Percentiles rank a stretch among this genome's conserved stretches.
Evolutionary conservation across 2,113 vertebrate genomes (phyloP).

Genomic region (Sander vitreus): DNA sequence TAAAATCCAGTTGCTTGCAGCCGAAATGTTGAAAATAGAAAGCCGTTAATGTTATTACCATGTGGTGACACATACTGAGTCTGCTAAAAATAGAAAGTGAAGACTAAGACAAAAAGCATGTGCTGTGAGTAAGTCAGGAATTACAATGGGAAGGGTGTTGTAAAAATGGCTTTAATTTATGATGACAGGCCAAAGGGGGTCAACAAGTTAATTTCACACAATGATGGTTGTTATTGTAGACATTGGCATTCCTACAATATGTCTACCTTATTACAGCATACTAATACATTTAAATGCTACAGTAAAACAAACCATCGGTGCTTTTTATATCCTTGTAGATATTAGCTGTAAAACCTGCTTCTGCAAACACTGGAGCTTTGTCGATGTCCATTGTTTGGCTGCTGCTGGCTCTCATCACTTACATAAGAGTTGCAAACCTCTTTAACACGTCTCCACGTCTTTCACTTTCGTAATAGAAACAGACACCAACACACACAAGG

Average conservation of each 20-base stretch:
- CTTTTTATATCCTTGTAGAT: neutral
- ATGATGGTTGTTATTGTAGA: slow-evolving; percentile 1
- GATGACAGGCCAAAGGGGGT: neutral
- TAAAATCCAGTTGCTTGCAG: neutral
- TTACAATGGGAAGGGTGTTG: neutral
- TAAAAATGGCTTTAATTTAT: neutral
- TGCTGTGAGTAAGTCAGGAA: neutral
- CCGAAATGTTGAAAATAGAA: slow-evolving; percentile 9
- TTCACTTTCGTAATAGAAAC: neutral
- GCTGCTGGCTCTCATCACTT: neutral
- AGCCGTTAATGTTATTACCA: slow-evolving; percentile 20
- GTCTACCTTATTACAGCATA: neutral
- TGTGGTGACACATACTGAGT: neutral
- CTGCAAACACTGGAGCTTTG: neutral
- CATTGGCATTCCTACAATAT: neutral
- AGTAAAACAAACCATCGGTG: slow-evolving; percentile 14
- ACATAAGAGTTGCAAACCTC: neutral
- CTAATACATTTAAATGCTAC: neutral
- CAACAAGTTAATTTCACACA: neutral
- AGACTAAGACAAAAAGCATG: neutral
- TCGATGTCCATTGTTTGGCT: slow-evolving; percentile 8
- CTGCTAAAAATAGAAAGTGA: slow-evolving; percentile 23
- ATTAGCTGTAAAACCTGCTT: neutral
- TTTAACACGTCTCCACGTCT: slow-evolving; percentile 1
- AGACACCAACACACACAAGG: neutral